Conservation (phyloP, 2,113 vertebrate genomes). For the Sorex fumeus region DNA sequence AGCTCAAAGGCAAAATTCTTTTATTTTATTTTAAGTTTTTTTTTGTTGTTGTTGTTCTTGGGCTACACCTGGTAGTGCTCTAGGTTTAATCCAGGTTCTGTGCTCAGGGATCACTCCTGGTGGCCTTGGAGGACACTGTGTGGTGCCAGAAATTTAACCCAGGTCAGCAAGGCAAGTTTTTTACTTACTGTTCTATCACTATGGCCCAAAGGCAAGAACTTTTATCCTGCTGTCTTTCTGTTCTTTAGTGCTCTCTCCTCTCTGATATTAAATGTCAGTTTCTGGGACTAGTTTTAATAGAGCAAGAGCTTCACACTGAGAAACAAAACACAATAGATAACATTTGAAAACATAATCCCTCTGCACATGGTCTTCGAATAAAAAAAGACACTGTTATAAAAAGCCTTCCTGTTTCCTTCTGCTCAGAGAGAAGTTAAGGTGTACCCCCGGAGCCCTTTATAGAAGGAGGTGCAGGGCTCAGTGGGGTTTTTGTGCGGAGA, state of each 20-base stretch:
- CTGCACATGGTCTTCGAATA: not conserved
- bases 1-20: slow-evolving; percentile 39
- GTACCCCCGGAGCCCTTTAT: not conserved
- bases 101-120: no score
- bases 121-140: no score
- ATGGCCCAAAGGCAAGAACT: not conserved
- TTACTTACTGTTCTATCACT: no score
- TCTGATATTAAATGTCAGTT: slow-evolving; percentile 12
- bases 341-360: slow-evolving; percentile 44
- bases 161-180: no score
- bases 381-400: not conserved
- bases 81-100: no score
- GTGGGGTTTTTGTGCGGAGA: not conserved
- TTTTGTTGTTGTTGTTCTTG: not conserved
- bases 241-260: slow-evolving; percentile 41
- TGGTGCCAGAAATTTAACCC: no score
- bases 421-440: not conserved
- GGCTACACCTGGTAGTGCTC: no score
- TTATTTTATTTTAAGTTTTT: not conserved
- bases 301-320: slow-evolving; percentile 37
- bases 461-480: not conserved
- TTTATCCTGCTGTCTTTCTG: not conserved
- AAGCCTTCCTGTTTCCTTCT: not conserved
- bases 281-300: slow-evolving; percentile 16
- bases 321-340: slow-evolving; percentile 39